Percentiles rank a stretch among this genome's conserved stretches.
Conservation (phyloP, 2,888 invertebrate species). For the Nomada ruficornis region DNA sequence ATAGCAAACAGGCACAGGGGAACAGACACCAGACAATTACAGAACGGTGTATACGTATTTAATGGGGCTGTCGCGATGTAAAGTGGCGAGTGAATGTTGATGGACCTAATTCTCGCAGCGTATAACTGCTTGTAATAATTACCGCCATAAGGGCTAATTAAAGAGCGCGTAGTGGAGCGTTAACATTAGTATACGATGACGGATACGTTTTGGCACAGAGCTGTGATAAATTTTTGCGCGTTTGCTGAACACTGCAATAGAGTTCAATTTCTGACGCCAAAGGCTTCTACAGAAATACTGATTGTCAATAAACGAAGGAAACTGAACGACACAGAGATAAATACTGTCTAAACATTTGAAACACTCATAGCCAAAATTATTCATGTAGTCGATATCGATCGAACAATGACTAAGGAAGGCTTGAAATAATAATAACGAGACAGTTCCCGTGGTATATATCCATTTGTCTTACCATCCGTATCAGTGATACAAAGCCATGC, state of each 20-base stretch:
- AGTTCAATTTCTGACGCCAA: no score
- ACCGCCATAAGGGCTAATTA: neutral
- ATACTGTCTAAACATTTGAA: neutral
- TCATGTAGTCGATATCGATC: neutral
- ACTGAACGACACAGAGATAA: no score
- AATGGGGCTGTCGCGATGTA: neutral
- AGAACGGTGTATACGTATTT: slow-evolving; percentile 6
- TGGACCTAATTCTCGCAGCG: neutral
- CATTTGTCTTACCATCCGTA: neutral
- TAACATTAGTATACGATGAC: neutral
- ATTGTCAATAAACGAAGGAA: no score
- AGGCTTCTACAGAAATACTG: no score
- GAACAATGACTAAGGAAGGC: neutral
- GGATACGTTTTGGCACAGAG: neutral
- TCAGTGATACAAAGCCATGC: slow-evolving; percentile 26
- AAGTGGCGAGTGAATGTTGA: slow-evolving; percentile 9
- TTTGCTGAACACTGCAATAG: no score
- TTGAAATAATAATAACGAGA: slow-evolving; percentile 2
- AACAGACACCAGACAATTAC: neutral
- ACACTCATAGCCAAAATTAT: neutral
- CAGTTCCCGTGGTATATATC: neutral
- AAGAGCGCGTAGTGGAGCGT: neutral
- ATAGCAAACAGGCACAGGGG: neutral
- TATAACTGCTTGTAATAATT: neutral
- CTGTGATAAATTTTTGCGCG: neutral